Percentiles rank a stretch among this genome's conserved stretches.
Conservation (phyloP, 2,113 vertebrate genomes). For the Zeus faber region DNA sequence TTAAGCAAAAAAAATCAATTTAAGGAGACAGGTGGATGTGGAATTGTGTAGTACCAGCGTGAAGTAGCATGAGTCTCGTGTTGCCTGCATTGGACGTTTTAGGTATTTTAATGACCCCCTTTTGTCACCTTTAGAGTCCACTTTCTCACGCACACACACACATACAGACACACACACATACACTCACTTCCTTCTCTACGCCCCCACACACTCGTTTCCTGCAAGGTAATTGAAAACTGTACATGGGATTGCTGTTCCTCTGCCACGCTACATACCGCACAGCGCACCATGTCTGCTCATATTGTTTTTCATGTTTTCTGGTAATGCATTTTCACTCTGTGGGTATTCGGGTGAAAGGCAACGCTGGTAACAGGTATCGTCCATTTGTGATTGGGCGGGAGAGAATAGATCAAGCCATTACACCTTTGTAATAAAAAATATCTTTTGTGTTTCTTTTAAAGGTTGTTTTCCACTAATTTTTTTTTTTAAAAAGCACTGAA, state of each 20-base stretch:
- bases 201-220: neutral
- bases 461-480: too few relatives aligned
- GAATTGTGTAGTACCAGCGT: too few relatives aligned
- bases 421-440: too few relatives aligned
- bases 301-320: neutral
- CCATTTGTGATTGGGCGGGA: neutral
- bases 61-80: too few relatives aligned
- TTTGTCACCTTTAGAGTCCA: neutral
- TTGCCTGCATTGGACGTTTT: too few relatives aligned
- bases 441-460: too few relatives aligned
- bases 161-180: neutral
- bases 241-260: neutral
- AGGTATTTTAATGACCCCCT: too few relatives aligned
- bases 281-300: neutral
- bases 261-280: neutral
- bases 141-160: slow-evolving; percentile 1
- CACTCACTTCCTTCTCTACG: neutral
- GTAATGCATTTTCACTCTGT: neutral
- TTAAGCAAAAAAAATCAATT: too few relatives aligned
- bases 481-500: too few relatives aligned
- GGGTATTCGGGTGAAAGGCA: neutral
- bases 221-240: neutral
- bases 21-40: too few relatives aligned
- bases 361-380: neutral
- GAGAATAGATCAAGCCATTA: too few relatives aligned